phyloP scores from a whole-genome alignment of 2,888 invertebrate genomes.

The Antheraea assamensis region DNA sequence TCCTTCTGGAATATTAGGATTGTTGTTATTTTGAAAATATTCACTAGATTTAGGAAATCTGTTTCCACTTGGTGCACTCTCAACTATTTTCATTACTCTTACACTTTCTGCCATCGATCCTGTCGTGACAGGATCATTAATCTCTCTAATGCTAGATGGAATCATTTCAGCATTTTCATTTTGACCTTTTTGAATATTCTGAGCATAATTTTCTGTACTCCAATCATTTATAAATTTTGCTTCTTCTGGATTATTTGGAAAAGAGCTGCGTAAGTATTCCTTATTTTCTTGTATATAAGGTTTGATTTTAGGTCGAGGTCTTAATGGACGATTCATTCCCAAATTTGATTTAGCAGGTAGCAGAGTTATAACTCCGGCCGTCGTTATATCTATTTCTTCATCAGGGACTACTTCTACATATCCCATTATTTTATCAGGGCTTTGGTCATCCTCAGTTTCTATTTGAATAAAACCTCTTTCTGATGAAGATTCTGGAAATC shows the following conservation, averaged over 20 bases:
- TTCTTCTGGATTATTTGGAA: constrained; percentile 51
- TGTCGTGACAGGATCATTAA: constrained; percentile 38
- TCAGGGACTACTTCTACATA: constrained; percentile 74
- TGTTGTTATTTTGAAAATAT: constrained; percentile 39
- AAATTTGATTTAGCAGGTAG: constrained; percentile 91
- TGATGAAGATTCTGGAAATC: constrained; percentile 76
- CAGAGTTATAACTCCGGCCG: constrained; percentile 80
- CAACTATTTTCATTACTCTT: constrained; percentile 39
- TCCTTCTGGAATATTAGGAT: constrained; percentile 63
- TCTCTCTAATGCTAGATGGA: constrained; percentile 40
- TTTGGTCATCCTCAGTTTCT: constrained; percentile 53
- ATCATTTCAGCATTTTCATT: constrained; percentile 48
- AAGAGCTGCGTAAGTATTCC: constrained; percentile 64
- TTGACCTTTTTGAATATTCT: constrained; percentile 43
- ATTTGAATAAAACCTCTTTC: constrained; percentile 37
- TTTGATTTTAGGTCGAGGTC: constrained; percentile 83
- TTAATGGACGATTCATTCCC: constrained; percentile 86
- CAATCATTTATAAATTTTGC: constrained; percentile 53
- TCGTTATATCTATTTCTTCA: constrained; percentile 68
- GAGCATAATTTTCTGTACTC: constrained; percentile 55
- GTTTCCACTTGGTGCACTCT: constrained; percentile 47
- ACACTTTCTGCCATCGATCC: constrained; percentile 48
- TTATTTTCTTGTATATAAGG: constrained; percentile 56
- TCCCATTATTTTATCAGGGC: constrained; percentile 63
- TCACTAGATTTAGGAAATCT: constrained; percentile 70